Percentiles rank a stretch among this genome's conserved stretches.
phyloP scores from a whole-genome alignment of 2,113 vertebrate species.

The Phyllostomus hastatus region DNA sequence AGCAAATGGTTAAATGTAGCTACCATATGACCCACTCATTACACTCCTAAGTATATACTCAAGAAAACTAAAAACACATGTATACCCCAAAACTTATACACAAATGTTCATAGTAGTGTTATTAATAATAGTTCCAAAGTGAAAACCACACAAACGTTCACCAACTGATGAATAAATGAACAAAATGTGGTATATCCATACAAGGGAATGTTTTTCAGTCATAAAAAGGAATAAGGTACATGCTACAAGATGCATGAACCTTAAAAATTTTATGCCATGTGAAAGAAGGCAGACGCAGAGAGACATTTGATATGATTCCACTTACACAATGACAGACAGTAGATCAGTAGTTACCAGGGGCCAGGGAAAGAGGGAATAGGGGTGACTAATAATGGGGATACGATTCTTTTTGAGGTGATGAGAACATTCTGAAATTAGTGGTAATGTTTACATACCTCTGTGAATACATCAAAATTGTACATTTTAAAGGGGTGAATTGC shows the following conservation, averaged over 20 bases:
- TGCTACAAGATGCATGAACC: background rate
- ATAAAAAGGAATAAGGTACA: background rate
- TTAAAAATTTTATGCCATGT: background rate
- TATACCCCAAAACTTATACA: too few relatives aligned
- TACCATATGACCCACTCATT: background rate
- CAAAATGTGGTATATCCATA: background rate
- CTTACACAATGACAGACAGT: background rate
- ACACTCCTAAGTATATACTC: too few relatives aligned
- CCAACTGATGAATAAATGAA: background rate
- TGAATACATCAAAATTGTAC: background rate
- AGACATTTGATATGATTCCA: background rate
- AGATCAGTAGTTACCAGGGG: background rate
- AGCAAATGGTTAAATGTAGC: background rate
- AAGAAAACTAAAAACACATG: too few relatives aligned
- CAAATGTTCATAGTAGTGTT: too few relatives aligned
- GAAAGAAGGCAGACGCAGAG: background rate
- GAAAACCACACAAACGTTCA: background rate
- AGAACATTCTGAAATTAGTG: background rate
- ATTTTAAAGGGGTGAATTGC: background rate
- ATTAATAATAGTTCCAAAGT: background rate
- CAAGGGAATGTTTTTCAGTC: background rate
- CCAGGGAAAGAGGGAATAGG: background rate
- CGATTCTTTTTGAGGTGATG: background rate
- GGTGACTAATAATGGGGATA: background rate
- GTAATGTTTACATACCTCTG: background rate